Percentiles rank a stretch among this genome's conserved stretches.
phyloP scores from a whole-genome alignment of 1,140 invertebrate species.

The Lepidurus packardi region DNA sequence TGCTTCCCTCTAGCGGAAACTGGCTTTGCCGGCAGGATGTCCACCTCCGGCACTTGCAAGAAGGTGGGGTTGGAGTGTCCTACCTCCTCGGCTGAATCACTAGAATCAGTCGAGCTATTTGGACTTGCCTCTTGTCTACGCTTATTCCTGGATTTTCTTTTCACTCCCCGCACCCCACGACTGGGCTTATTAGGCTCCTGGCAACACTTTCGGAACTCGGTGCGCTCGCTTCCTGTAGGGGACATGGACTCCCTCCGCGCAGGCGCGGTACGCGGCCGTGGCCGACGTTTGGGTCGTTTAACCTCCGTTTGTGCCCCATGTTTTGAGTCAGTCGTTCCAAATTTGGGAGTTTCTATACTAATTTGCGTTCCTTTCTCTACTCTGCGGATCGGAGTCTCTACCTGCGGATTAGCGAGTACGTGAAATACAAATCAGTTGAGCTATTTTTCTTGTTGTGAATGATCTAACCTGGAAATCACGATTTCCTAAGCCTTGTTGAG shows the following conservation, averaged over 20 bases:
- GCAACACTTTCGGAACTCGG: slow-evolving; percentile 28
- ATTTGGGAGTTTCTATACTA: neutral
- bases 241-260: neutral
- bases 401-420: neutral
- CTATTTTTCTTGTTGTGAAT: neutral
- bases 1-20: neutral
- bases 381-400: neutral
- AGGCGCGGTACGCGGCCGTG: neutral
- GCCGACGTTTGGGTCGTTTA: neutral
- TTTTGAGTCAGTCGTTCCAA: neutral
- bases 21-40: neutral
- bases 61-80: neutral
- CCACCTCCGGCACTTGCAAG: neutral
- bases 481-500: neutral
- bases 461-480: neutral
- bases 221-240: slow-evolving; percentile 3
- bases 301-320: neutral
- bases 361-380: neutral
- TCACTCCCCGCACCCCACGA: slow-evolving; percentile 14
- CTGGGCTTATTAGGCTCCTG: slow-evolving; percentile 30
- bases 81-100: neutral
- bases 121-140: neutral
- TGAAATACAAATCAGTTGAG: neutral
- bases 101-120: neutral
- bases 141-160: neutral